Percentiles rank a stretch among this genome's conserved stretches.
Conservation (phyloP, 2,888 invertebrate species). For the Scaptomyza caliginosa region DNA sequence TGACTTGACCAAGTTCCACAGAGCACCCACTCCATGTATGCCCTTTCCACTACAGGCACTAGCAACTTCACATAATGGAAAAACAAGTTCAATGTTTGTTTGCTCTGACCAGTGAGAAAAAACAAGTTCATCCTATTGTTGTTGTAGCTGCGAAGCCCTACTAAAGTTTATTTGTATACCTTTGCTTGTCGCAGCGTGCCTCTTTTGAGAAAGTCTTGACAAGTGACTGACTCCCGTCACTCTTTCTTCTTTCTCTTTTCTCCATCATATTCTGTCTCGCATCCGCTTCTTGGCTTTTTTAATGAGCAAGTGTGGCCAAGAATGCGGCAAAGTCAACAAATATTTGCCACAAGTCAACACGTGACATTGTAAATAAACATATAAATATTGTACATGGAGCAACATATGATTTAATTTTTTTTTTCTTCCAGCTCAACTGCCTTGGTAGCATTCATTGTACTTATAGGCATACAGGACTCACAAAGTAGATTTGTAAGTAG, state of each 20-base stretch:
- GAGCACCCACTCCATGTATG: slow-evolving; percentile 24
- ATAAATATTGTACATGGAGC: slow-evolving; percentile 16
- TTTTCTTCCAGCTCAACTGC: slow-evolving; percentile 86
- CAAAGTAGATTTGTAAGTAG: slow-evolving; percentile 87
- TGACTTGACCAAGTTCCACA: slow-evolving; percentile 66
- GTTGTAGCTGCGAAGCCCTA: slow-evolving; percentile 62
- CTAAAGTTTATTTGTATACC: slow-evolving; percentile 68
- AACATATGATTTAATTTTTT: slow-evolving; percentile 39
- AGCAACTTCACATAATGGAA: slow-evolving; percentile 25
- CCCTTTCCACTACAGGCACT: background rate
- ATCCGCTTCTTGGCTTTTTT: slow-evolving; percentile 32
- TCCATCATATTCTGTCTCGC: background rate
- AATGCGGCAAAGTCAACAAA: slow-evolving; percentile 67
- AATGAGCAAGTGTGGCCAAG: slow-evolving; percentile 55
- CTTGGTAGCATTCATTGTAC: slow-evolving; percentile 86
- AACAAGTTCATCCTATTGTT: slow-evolving; percentile 61
- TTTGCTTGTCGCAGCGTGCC: slow-evolving; percentile 48
- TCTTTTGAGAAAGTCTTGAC: slow-evolving; percentile 67
- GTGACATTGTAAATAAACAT: slow-evolving; percentile 57
- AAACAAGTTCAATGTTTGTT: slow-evolving; percentile 79
- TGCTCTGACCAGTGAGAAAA: slow-evolving; percentile 55
- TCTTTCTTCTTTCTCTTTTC: background rate
- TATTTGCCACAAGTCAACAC: slow-evolving; percentile 76
- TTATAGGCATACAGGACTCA: slow-evolving; percentile 85
- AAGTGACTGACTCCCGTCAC: slow-evolving; percentile 38